Evolutionary conservation across 2,797 vertebrate genomes (phyloP).

Genomic region (Neomorphus geoffroyi): DNA sequence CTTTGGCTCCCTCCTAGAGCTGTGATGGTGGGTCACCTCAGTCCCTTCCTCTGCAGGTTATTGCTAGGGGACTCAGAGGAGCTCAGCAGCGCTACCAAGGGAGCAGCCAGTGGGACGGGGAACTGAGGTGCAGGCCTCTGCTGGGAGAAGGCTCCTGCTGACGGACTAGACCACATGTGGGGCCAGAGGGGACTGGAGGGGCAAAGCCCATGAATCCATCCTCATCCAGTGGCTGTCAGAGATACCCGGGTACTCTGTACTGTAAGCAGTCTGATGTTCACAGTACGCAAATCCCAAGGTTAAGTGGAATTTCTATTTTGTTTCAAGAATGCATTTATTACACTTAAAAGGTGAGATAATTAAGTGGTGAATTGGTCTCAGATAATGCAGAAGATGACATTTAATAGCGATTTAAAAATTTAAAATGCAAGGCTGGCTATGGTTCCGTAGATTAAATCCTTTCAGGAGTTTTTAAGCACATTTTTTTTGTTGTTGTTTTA

Average conservation of each 20-base stretch:
- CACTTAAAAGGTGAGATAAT: not conserved
- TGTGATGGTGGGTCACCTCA: not conserved
- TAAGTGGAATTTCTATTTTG: not conserved
- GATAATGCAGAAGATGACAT: not conserved
- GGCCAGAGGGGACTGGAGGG: not conserved
- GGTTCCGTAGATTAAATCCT: not conserved
- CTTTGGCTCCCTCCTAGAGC: not conserved
- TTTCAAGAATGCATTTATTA: not conserved
- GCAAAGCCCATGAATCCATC: not conserved
- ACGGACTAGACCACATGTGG: accelerated
- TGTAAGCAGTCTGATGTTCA: not conserved
- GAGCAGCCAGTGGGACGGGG: accelerated
- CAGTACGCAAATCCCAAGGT: not conserved
- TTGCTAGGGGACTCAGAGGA: not conserved
- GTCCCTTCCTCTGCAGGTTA: not conserved
- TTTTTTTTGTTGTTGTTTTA: too few species aligned
- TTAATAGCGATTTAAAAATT: not conserved
- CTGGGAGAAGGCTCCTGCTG: not conserved
- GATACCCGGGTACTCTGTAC: not conserved
- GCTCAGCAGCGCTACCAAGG: not conserved
- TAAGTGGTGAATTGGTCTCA: not conserved
- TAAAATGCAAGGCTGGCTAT: not conserved
- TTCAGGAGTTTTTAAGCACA: not conserved
- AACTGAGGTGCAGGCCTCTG: not conserved
- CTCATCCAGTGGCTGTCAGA: not conserved